phyloP scores from a whole-genome alignment of 1,140 invertebrate species.

The Aphaenogaster floridana region DNA sequence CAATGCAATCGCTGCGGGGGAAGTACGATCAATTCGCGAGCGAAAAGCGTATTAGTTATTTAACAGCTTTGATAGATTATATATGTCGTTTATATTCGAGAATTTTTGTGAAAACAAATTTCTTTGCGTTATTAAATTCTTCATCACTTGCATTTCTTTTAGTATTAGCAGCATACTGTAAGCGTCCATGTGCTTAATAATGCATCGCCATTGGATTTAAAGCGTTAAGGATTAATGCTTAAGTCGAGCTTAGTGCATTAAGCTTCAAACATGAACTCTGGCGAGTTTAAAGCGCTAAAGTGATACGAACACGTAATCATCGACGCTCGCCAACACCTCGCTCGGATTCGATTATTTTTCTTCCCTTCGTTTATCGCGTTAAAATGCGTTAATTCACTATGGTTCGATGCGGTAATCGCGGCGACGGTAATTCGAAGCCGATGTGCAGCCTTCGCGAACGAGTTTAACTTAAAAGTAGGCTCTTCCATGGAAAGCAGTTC shows the following conservation, averaged over 20 bases:
- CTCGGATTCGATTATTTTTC: slow-evolving; percentile 46
- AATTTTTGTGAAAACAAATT: slow-evolving; percentile 25
- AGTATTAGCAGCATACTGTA: background rate
- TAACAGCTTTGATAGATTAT: slow-evolving; percentile 28
- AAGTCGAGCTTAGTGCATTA: background rate
- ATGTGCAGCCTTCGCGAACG: slow-evolving; percentile 30
- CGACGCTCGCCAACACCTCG: background rate
- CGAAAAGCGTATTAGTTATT: slow-evolving; percentile 38
- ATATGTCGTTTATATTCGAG: background rate
- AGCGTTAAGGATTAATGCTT: background rate
- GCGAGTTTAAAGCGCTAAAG: background rate
- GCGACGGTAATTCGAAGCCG: slow-evolving; percentile 39
- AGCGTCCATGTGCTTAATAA: background rate
- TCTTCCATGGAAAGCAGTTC: background rate
- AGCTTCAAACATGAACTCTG: slow-evolving; percentile 3
- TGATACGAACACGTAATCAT: background rate
- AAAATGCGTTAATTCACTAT: slow-evolving; percentile 51
- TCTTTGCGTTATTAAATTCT: slow-evolving; percentile 16
- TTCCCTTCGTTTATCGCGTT: slow-evolving; percentile 23
- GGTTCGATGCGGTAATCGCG: slow-evolving; percentile 56
- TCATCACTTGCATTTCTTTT: background rate
- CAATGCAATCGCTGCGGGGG: background rate
- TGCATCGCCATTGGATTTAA: background rate
- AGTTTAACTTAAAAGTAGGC: slow-evolving; percentile 69
- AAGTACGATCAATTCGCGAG: slow-evolving; percentile 17